Evolutionary conservation across 2,113 vertebrate genomes (phyloP).

Genomic region (Myrmophylax atrothorax): DNA sequence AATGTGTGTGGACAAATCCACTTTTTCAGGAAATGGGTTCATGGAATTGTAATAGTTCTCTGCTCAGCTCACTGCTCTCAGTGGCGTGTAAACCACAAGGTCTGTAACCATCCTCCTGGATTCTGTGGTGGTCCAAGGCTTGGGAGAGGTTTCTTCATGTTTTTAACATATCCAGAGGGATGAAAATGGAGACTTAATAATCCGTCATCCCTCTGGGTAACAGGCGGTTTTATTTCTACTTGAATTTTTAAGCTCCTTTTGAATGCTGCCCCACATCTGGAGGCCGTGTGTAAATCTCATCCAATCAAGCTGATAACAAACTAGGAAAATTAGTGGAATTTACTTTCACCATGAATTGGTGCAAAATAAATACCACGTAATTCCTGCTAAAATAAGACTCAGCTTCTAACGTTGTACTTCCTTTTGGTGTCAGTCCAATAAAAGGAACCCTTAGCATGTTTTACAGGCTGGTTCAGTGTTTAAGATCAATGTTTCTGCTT

Average conservation of each 20-base stretch:
- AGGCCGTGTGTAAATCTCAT: conserved; percentile 2
- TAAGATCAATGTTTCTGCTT: background rate
- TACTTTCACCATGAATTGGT: background rate
- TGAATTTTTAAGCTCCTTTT: background rate
- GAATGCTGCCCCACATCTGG: conserved; percentile 32
- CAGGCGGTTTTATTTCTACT: background rate
- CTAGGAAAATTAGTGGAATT: conserved; percentile 12
- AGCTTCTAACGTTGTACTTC: background rate
- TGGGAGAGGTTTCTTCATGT: background rate
- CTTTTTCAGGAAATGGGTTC: background rate
- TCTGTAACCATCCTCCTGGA: background rate
- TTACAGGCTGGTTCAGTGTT: background rate
- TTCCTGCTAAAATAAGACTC: background rate
- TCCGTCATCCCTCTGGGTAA: background rate
- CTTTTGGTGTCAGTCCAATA: background rate
- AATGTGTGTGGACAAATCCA: conserved; percentile 13
- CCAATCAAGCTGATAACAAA: conserved; percentile 26
- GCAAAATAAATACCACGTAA: background rate
- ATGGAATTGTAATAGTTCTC: background rate
- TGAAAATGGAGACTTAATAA: conserved; percentile 50
- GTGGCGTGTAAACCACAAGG: background rate
- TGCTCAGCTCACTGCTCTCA: background rate
- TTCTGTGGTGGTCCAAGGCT: conserved; percentile 12
- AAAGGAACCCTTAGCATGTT: background rate
- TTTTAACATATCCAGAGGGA: conserved; percentile 42